phyloP scores from a whole-genome alignment of 2,888 invertebrate species.

The Cinara cedri region DNA sequence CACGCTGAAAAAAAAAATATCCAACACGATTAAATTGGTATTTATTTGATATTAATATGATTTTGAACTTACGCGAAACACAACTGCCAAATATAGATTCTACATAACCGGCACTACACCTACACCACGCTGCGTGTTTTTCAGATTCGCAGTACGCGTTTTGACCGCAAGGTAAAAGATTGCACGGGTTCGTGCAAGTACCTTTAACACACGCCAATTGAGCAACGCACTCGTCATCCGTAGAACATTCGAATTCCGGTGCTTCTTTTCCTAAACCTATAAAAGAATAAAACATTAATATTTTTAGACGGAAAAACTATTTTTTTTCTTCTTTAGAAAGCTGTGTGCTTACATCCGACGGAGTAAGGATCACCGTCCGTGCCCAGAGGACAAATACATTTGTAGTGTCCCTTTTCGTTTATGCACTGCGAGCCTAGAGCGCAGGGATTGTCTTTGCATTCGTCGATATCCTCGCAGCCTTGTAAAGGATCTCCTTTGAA shows the following conservation, averaged over 20 bases:
- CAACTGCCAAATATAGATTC: conserved; percentile 82
- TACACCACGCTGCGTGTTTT: conserved; percentile 83
- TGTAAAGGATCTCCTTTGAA: conserved; percentile 84
- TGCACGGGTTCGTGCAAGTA: conserved; percentile 82
- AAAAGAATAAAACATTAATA: conserved; percentile 6
- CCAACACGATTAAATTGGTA: background rate
- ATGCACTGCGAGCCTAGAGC: conserved; percentile 87
- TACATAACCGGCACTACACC: conserved; percentile 81
- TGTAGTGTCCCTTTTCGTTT: conserved; percentile 83
- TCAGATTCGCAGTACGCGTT: conserved; percentile 88
- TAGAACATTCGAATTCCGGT: conserved; percentile 71
- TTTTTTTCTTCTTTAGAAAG: background rate
- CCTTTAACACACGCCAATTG: conserved; percentile 80
- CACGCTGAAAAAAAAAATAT: conserved; percentile 66
- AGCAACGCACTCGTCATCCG: conserved; percentile 79
- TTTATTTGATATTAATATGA: background rate
- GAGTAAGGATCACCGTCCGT: conserved; percentile 86
- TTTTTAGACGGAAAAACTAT: background rate
- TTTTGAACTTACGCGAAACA: conserved; percentile 73
- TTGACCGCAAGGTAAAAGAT: conserved; percentile 76
- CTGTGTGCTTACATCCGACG: conserved; percentile 76
- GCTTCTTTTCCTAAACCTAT: conserved; percentile 66
- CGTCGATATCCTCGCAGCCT: conserved; percentile 85
- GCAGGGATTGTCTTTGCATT: conserved; percentile 83
- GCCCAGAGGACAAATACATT: conserved; percentile 83